These are phyloP conservation scores for Meleagris gallopavo DNA, from an alignment of 2,113 vertebrate genomes.

Conservation along the genomic window DNA sequence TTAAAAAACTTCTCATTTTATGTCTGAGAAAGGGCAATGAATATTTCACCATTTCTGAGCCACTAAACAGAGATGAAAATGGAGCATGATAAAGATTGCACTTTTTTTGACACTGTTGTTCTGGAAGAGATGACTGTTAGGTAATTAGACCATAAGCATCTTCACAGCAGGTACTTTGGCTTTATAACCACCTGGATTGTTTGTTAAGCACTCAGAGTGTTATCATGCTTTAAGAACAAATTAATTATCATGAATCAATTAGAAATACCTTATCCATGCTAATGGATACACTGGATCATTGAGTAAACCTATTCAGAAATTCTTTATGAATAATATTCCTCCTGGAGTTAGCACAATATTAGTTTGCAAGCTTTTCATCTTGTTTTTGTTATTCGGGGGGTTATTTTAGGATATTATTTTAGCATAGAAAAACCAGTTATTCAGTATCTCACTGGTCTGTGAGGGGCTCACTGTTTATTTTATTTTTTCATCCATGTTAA, in stretches of 20 bases:
- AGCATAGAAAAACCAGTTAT: background rate
- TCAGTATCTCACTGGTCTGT: background rate
- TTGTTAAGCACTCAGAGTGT: background rate
- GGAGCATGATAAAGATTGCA: background rate
- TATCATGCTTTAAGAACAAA: background rate
- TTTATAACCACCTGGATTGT: background rate
- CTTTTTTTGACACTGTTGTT: background rate
- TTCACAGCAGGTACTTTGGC: background rate
- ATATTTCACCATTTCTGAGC: background rate
- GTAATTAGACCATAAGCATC: slow-evolving; percentile 3
- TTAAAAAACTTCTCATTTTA: background rate
- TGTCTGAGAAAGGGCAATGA: background rate
- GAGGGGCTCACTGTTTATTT: background rate
- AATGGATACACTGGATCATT: background rate
- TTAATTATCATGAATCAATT: slow-evolving; percentile 26
- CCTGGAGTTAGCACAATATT: background rate
- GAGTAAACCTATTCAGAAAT: slow-evolving; percentile 10
- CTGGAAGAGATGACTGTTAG: background rate
- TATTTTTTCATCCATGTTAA: background rate
- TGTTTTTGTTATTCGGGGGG: background rate
- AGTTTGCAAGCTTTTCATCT: background rate
- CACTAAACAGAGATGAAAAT: background rate
- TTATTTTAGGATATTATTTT: background rate
- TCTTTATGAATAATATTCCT: slow-evolving; percentile 11
- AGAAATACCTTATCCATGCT: background rate